phyloP scores from a whole-genome alignment of 2,797 vertebrate species.

The Natrix natrix region DNA sequence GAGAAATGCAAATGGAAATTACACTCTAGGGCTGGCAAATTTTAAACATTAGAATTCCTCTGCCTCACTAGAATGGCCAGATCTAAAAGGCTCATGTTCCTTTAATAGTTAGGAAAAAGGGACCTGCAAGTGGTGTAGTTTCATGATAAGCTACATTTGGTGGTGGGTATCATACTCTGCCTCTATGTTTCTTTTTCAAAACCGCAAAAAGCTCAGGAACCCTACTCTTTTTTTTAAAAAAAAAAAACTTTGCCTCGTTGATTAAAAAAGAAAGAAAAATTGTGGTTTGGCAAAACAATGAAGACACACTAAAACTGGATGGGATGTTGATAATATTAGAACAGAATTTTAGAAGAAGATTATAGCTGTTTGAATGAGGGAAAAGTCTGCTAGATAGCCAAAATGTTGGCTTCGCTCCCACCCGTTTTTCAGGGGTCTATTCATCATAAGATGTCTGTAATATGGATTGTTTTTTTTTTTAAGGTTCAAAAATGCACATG shows the following conservation, averaged over 20 bases:
- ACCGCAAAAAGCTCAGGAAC: background rate
- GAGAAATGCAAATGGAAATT: background rate
- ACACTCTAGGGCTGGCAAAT: background rate
- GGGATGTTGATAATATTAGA: background rate
- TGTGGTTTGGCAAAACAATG: background rate
- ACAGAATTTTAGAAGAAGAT: background rate
- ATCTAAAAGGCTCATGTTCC: background rate
- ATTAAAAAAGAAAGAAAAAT: background rate
- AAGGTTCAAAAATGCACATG: background rate
- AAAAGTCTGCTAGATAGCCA: background rate
- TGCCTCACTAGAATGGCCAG: background rate
- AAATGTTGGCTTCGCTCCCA: background rate
- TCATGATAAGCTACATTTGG: background rate
- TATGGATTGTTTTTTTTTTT: background rate
- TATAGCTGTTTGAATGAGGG: background rate
- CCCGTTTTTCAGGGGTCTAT: background rate
- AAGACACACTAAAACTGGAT: background rate
- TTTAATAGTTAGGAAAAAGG: background rate
- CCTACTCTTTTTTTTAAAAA: background rate
- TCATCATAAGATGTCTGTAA: background rate
- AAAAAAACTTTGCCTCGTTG: background rate
- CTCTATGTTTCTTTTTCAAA: background rate
- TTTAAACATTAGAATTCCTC: background rate
- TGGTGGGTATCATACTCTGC: background rate
- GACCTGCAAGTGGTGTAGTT: background rate